Evolutionary conservation across 2,797 vertebrate genomes (phyloP).

Genomic region (Chelidonichthys spinosus): DNA sequence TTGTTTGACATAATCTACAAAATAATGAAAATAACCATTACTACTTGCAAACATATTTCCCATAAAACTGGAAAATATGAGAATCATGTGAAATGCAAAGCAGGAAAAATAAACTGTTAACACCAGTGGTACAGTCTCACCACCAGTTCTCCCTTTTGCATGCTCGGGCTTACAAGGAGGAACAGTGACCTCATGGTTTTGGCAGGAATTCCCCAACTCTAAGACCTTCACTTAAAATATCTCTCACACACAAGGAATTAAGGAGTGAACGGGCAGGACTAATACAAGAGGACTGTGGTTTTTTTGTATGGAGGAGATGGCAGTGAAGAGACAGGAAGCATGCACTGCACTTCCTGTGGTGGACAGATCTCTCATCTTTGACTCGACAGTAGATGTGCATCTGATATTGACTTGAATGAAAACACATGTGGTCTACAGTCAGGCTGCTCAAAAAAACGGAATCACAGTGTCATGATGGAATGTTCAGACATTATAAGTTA

Average conservation of each 20-base stretch:
- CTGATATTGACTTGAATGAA: conserved; percentile 28
- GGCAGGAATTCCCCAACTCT: conserved; percentile 63
- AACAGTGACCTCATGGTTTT: conserved; percentile 68
- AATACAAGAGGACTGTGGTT: conserved; percentile 76
- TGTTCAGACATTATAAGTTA: conserved; percentile 23
- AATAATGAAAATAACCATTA: neutral
- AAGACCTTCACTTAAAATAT: conserved; percentile 33
- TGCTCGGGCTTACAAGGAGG: conserved; percentile 39
- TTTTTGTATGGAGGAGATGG: conserved; percentile 72
- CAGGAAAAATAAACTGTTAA: neutral
- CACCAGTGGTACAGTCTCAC: neutral
- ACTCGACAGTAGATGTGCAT: conserved; percentile 21
- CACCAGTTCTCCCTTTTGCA: conserved; percentile 12
- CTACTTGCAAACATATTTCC: neutral
- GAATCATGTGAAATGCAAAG: conserved; percentile 3
- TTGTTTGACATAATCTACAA: neutral
- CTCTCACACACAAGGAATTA: conserved; percentile 7
- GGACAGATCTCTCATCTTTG: conserved; percentile 44
- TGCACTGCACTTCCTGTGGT: conserved; percentile 39
- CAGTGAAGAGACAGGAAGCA: conserved; percentile 59
- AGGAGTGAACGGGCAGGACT: conserved; percentile 75
- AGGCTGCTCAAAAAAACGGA: neutral
- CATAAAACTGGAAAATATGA: conserved; percentile 1
- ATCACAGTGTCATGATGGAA: conserved; percentile 3
- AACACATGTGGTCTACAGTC: conserved; percentile 2